These are phyloP conservation scores for Druceiella hillmani DNA, from an alignment of 2,888 invertebrate species.

Conservation along the genomic window DNA sequence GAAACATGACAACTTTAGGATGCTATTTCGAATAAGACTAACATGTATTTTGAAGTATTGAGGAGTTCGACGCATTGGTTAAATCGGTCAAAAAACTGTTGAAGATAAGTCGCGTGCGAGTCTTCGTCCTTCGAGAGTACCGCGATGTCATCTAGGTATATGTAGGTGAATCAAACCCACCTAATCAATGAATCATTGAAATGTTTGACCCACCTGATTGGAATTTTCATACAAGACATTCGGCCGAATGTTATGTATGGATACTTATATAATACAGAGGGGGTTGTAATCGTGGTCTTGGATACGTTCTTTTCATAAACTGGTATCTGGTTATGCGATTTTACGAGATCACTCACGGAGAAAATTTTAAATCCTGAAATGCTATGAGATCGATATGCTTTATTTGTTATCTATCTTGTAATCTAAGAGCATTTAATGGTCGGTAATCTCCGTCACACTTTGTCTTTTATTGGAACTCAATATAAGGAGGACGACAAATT, in stretches of 20 bases:
- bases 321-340: constrained; percentile 34
- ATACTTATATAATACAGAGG: constrained; percentile 28
- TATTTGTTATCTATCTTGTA: constrained; percentile 29
- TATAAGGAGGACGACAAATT: constrained; percentile 30
- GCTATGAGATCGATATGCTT: constrained; percentile 27
- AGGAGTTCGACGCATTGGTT: constrained; percentile 25
- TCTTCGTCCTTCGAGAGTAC: constrained; percentile 20
- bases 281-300: constrained; percentile 28
- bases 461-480: constrained; percentile 28
- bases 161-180: constrained; percentile 25
- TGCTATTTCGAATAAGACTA: constrained; percentile 20
- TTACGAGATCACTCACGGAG: constrained; percentile 28
- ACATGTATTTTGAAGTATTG: constrained; percentile 26
- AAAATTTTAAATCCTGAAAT: constrained; percentile 27
- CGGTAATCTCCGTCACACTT: constrained; percentile 31
- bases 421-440: constrained; percentile 27
- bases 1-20: too few species aligned
- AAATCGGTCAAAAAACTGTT: constrained; percentile 23
- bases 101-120: constrained; percentile 25
- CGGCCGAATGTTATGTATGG: constrained; percentile 28
- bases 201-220: constrained; percentile 31
- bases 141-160: constrained; percentile 31
- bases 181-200: constrained; percentile 27
- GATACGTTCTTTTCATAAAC: constrained; percentile 28
- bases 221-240: too few species aligned